Percentiles rank a stretch among this genome's conserved stretches.
phyloP scores from a whole-genome alignment of 2,797 vertebrate species.

The Helarctos malayanus region DNA sequence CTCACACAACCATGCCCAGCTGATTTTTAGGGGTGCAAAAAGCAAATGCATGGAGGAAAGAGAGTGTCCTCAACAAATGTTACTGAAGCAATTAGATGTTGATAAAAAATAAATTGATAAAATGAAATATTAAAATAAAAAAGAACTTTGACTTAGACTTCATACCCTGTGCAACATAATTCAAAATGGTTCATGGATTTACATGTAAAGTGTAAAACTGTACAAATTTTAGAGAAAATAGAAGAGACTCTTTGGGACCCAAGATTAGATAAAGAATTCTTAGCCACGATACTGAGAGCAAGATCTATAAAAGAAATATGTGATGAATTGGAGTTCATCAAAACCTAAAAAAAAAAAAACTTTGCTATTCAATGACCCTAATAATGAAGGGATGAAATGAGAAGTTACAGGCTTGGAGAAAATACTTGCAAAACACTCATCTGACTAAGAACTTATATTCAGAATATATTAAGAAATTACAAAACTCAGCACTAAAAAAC shows the following conservation, averaged over 20 bases:
- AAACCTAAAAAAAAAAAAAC: background rate
- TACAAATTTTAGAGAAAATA: background rate
- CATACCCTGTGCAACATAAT: background rate
- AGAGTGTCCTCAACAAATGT: background rate
- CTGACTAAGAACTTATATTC: background rate
- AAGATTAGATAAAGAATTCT: background rate
- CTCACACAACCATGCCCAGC: accelerated
- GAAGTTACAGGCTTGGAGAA: background rate
- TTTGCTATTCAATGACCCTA: background rate
- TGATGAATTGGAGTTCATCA: background rate
- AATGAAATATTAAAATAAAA: background rate
- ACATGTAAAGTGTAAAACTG: background rate
- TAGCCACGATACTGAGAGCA: background rate
- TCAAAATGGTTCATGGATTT: background rate
- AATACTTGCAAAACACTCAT: background rate
- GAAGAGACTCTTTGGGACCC: background rate
- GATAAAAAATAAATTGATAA: background rate
- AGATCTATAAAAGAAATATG: background rate
- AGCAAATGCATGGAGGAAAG: background rate
- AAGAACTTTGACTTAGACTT: background rate
- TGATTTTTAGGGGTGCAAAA: background rate
- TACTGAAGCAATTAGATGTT: background rate
- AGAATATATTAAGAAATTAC: background rate
- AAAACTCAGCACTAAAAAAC: background rate
- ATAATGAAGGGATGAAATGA: background rate